Evolutionary conservation across 92 coral and sea anemone genomes (phyloP).

Genomic region (Epizoanthus stellaris): DNA sequence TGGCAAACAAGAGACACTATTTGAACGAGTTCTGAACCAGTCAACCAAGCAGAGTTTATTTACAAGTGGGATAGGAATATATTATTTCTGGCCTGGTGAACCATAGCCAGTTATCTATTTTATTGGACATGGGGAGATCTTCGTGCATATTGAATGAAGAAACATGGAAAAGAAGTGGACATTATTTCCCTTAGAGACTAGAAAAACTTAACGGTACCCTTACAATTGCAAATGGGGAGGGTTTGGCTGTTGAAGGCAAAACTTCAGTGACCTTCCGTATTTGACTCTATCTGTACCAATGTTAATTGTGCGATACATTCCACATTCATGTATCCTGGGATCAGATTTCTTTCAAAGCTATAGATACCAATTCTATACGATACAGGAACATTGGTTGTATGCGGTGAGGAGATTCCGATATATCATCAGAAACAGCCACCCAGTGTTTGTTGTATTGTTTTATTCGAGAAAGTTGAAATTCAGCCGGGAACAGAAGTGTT

Average conservation of each 20-base stretch:
- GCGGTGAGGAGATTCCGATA: slow-evolving; percentile 40
- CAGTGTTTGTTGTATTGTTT: slow-evolving; percentile 36
- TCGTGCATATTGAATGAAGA: slow-evolving; percentile 32
- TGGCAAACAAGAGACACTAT: not conserved
- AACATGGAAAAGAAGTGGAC: slow-evolving; percentile 51
- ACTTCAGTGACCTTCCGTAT: slow-evolving; percentile 31
- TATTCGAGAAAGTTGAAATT: slow-evolving; percentile 27
- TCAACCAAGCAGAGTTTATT: not conserved
- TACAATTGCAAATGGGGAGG: slow-evolving; percentile 33
- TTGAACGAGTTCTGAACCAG: not conserved
- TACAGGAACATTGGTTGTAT: slow-evolving; percentile 29
- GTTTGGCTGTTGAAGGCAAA: slow-evolving; percentile 20
- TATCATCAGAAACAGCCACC: slow-evolving; percentile 32
- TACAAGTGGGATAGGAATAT: slow-evolving; percentile 34
- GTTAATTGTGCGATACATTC: slow-evolving; percentile 48
- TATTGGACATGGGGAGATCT: slow-evolving; percentile 53
- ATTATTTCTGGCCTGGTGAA: slow-evolving; percentile 47
- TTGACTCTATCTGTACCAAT: slow-evolving; percentile 14
- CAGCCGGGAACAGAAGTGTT: no score
- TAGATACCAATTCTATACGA: slow-evolving; percentile 44
- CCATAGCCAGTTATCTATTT: slow-evolving; percentile 29
- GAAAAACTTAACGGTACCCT: slow-evolving; percentile 24
- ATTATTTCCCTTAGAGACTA: slow-evolving; percentile 11
- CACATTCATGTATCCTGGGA: slow-evolving; percentile 43
- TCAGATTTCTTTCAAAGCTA: slow-evolving; percentile 38